phyloP scores from a whole-genome alignment of 2,888 invertebrate genomes.

The Apomyelois bistriatella region DNA sequence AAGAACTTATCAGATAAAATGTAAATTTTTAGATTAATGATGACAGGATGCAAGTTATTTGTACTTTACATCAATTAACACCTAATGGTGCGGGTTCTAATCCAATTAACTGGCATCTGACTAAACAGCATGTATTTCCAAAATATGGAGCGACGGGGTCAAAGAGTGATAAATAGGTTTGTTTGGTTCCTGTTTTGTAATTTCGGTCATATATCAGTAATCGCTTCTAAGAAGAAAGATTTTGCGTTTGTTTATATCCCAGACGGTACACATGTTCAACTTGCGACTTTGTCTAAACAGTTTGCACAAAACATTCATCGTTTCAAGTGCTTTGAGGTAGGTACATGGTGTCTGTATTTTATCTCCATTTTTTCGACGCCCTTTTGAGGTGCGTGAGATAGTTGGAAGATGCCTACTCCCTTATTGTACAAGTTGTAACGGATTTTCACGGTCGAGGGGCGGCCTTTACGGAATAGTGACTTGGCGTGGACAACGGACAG shows the following conservation, averaged over 20 bases:
- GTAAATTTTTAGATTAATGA: conserved; percentile 22
- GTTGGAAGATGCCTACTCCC: not conserved
- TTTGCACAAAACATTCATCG: conserved; percentile 14
- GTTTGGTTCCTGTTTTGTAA: conserved; percentile 20
- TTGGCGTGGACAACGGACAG: conserved; percentile 32
- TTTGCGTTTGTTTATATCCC: conserved; percentile 49
- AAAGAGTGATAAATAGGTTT: conserved; percentile 10
- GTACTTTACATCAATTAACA: conserved; percentile 43
- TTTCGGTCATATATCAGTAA: conserved; percentile 30
- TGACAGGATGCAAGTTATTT: conserved; percentile 25
- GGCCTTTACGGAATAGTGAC: conserved; percentile 54
- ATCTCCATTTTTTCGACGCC: not conserved
- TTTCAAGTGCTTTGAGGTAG: conserved; percentile 23
- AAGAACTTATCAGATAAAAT: conserved; percentile 16
- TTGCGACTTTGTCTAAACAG: conserved; percentile 30
- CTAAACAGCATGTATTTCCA: conserved; percentile 9
- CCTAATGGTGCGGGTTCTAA: conserved; percentile 63
- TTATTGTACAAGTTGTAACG: conserved; percentile 44
- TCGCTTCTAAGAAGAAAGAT: conserved; percentile 29
- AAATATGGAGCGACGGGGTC: conserved; percentile 7
- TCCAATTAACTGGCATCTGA: conserved; percentile 44
- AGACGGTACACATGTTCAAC: conserved; percentile 36
- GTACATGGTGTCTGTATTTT: not conserved
- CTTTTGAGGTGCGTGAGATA: conserved; percentile 7
- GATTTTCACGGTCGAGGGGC: conserved; percentile 62